phyloP scores from a whole-genome alignment of 2,888 invertebrate genomes.

The Chesias legatella region DNA sequence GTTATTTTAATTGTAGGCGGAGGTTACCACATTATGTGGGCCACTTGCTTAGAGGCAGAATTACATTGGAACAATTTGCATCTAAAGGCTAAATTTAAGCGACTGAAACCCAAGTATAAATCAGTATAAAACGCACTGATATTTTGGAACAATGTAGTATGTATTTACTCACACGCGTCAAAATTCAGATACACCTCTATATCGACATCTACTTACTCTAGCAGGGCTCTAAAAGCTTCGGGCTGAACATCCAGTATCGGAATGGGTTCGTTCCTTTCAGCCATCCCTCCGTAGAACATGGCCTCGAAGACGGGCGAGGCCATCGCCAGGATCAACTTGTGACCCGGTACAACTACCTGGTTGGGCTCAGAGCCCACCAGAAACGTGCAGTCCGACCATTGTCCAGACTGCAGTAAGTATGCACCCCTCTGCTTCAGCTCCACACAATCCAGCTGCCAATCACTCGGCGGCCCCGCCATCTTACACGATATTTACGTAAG shows the following conservation, averaged over 20 bases:
- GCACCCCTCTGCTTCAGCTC: conserved; percentile 86
- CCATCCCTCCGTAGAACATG: conserved; percentile 92
- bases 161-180: no score
- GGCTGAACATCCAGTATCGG: conserved; percentile 91
- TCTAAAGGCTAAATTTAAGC: no score
- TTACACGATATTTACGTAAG: no score
- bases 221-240: conserved; percentile 89
- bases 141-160: no score
- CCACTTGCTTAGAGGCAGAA: no score
- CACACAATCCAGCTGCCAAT: conserved; percentile 89
- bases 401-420: conserved; percentile 87
- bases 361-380: conserved; percentile 89
- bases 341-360: conserved; percentile 86
- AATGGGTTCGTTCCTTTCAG: conserved; percentile 88
- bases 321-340: conserved; percentile 91
- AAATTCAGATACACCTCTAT: no score
- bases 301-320: conserved; percentile 93
- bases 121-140: no score
- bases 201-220: conserved; percentile 79
- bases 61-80: no score
- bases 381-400: conserved; percentile 92
- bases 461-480: conserved; percentile 81
- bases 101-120: no score
- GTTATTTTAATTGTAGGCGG: no score
- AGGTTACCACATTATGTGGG: no score